phyloP scores from a whole-genome alignment of 2,888 invertebrate genomes.

The Machimus rusticus region DNA sequence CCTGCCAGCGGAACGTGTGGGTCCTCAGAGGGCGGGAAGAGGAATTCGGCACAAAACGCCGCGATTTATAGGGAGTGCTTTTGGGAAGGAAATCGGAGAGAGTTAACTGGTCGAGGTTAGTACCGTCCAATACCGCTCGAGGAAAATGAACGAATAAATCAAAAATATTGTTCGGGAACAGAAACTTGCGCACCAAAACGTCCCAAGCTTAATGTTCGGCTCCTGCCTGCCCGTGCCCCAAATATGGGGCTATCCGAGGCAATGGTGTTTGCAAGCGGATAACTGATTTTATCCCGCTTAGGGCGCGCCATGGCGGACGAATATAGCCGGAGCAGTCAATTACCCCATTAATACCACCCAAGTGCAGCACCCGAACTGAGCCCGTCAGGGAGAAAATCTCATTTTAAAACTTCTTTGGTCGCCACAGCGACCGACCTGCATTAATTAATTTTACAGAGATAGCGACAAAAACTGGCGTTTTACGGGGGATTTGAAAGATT shows the following conservation, averaged over 20 bases:
- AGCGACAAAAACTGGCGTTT: conserved; percentile 4
- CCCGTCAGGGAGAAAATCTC: not conserved
- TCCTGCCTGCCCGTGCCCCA: not conserved
- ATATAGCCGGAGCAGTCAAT: not conserved
- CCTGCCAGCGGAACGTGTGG: not conserved
- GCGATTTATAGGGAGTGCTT: not conserved
- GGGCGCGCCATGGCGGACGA: not conserved
- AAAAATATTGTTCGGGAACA: not conserved
- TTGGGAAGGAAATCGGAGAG: not conserved
- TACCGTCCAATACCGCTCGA: not conserved
- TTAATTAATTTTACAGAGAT: conserved; percentile 30
- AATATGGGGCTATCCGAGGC: not conserved
- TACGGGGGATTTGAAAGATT: conserved; percentile 20
- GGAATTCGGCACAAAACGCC: not conserved
- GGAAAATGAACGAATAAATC: not conserved
- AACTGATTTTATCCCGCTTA: not conserved
- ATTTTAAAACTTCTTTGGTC: conserved; percentile 6
- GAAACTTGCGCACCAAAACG: not conserved
- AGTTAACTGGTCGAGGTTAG: not conserved
- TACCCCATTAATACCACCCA: conserved; percentile 6
- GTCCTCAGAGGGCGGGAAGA: not conserved
- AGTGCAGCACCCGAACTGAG: not conserved
- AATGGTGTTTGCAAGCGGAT: conserved; percentile 2
- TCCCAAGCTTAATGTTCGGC: not conserved
- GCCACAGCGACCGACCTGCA: conserved; percentile 2